These are phyloP conservation scores for Agonopterix heracliana DNA, from an alignment of 2,888 invertebrate genomes.

Conservation along the genomic window DNA sequence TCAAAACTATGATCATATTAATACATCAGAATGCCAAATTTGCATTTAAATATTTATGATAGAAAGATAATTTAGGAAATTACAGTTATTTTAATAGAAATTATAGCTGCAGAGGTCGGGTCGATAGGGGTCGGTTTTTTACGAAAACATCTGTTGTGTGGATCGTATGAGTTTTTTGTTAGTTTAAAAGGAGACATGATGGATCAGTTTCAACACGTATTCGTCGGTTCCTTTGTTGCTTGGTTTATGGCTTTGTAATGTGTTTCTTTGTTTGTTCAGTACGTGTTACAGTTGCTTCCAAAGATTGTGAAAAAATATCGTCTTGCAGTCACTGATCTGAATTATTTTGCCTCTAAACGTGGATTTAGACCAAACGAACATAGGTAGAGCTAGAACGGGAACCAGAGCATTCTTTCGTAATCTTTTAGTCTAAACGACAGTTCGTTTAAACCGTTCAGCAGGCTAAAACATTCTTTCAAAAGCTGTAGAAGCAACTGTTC, in stretches of 20 bases:
- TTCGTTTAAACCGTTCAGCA: too few species aligned
- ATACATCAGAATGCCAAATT: constrained; percentile 60
- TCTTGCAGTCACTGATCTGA: constrained; percentile 1
- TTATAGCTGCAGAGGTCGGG: constrained; percentile 47
- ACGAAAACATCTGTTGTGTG: constrained; percentile 72
- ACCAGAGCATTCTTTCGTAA: too few species aligned
- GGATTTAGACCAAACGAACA: too few species aligned
- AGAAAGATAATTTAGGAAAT: constrained; percentile 60
- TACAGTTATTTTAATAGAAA: constrained; percentile 66
- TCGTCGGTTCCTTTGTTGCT: constrained; percentile 71
- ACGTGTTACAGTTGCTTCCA: constrained; percentile 59
- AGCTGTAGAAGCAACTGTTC: too few species aligned
- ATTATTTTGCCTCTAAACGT: background rate
- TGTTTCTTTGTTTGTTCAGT: constrained; percentile 73
- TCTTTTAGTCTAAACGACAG: too few species aligned
- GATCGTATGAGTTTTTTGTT: constrained; percentile 67
- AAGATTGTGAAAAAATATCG: constrained; percentile 38
- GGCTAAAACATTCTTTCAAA: too few species aligned
- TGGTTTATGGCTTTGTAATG: constrained; percentile 73
- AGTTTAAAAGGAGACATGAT: constrained; percentile 75
- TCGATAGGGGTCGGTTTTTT: constrained; percentile 63
- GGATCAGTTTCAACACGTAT: constrained; percentile 75
- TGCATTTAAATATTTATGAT: constrained; percentile 66
- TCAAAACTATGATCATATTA: constrained; percentile 60
- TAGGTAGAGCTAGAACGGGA: too few species aligned